phyloP scores from a whole-genome alignment of 2,113 vertebrate genomes.

The Clarias gariepinus region DNA sequence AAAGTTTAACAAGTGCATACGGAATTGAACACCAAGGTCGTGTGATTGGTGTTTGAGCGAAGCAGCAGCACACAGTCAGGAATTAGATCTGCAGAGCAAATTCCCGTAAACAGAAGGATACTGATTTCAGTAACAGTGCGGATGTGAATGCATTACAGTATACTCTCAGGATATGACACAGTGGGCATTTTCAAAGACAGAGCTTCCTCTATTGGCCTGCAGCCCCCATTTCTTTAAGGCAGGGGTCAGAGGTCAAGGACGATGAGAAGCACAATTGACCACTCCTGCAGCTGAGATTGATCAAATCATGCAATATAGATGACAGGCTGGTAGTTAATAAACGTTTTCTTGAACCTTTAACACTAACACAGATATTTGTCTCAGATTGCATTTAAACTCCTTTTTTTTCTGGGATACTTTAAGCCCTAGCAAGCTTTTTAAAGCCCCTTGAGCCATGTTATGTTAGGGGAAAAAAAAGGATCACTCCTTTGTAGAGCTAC shows the following conservation, averaged over 20 bases:
- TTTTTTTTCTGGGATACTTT: slow-evolving; percentile 19
- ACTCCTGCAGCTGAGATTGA: not conserved
- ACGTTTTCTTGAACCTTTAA: too few species aligned
- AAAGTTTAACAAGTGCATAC: not conserved
- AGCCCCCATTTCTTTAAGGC: slow-evolving; percentile 41
- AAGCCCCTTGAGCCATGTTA: not conserved
- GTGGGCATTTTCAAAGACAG: slow-evolving; percentile 58
- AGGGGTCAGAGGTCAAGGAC: slow-evolving; percentile 48
- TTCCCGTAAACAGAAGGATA: slow-evolving; percentile 31
- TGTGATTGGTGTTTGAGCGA: not conserved
- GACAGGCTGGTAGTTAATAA: not conserved
- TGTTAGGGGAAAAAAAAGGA: slow-evolving; percentile 42
- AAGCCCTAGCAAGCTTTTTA: slow-evolving; percentile 17
- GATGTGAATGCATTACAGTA: slow-evolving; percentile 45
- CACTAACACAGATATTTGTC: not conserved
- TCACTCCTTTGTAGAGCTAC: slow-evolving; percentile 60
- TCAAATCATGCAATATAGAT: not conserved
- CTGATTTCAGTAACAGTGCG: slow-evolving; percentile 47
- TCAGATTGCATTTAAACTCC: not conserved
- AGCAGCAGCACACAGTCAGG: not conserved
- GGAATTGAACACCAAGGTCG: not conserved
- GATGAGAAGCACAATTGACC: not conserved
- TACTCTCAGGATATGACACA: slow-evolving; percentile 61
- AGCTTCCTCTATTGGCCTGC: slow-evolving; percentile 57
- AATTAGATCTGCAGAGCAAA: not conserved